Percentiles rank a stretch among this genome's conserved stretches.
Evolutionary conservation across 2,888 invertebrate species (phyloP).

Genomic region (Chloromyia formosa): DNA sequence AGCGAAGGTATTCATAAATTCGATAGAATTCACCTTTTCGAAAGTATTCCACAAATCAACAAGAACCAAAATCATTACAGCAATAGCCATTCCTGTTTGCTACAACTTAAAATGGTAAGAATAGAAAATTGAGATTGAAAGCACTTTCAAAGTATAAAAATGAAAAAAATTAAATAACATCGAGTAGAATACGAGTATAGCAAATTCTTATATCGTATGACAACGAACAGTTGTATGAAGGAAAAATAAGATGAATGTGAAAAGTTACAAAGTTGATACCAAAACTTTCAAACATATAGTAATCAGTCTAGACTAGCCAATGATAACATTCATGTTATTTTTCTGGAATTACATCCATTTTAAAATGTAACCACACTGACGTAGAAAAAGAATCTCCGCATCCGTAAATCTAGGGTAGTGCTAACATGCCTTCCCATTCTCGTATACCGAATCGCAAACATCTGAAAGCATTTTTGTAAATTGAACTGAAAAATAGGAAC

Average conservation of each 20-base stretch:
- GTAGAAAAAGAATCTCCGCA: not conserved
- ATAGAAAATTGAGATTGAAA: constrained; percentile 37
- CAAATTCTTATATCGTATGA: constrained; percentile 29
- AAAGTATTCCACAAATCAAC: too few species aligned
- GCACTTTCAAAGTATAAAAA: constrained; percentile 19
- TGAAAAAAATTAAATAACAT: not conserved
- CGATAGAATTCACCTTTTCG: too few species aligned
- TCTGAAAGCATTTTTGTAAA: constrained; percentile 41
- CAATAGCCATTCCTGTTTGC: too few species aligned
- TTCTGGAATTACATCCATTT: constrained; percentile 39
- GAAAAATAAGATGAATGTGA: constrained; percentile 34
- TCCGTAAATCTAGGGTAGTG: not conserved
- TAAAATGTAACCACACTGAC: constrained; percentile 38
- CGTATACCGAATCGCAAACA: constrained; percentile 22
- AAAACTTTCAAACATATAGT: constrained; percentile 29
- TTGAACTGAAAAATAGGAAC: constrained; percentile 36
- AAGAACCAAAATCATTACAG: too few species aligned
- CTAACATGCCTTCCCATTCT: not conserved
- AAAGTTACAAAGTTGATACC: constrained; percentile 38
- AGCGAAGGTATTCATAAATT: too few species aligned
- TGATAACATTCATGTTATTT: constrained; percentile 42
- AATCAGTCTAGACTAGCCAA: constrained; percentile 42
- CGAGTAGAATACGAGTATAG: not conserved
- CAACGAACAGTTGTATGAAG: constrained; percentile 28
- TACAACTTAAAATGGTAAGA: not conserved